These are phyloP conservation scores for Jordanella pulchra DNA, from an alignment of 2,797 vertebrate genomes.

Conservation along the genomic window DNA sequence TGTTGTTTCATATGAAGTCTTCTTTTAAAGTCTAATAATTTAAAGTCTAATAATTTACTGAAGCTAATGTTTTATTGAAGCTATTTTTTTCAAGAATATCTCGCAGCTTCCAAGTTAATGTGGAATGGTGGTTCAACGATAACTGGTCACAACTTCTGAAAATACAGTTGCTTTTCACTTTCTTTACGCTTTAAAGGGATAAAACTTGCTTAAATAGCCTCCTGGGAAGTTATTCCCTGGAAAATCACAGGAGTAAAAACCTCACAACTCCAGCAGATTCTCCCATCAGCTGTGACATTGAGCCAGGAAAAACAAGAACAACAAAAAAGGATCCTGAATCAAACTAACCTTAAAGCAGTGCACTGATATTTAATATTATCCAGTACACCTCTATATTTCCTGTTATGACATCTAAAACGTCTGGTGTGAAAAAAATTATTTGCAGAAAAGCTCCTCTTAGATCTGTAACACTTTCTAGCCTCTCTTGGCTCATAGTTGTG, in stretches of 20 bases:
- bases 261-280: too few relatives aligned
- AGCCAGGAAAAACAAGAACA: background rate
- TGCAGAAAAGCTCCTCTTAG: background rate
- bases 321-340: background rate
- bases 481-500: conserved; percentile 1
- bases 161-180: background rate
- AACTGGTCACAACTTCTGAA: background rate
- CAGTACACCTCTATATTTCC: background rate
- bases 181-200: background rate
- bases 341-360: background rate
- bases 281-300: background rate
- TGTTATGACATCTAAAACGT: background rate
- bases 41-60: background rate
- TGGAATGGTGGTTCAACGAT: background rate
- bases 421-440: background rate
- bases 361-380: conserved; percentile 2
- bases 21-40: too few relatives aligned
- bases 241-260: background rate
- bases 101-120: background rate
- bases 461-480: background rate
- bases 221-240: background rate
- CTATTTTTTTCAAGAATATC: conserved; percentile 4
- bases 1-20: conserved; percentile 10
- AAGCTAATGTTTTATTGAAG: background rate
- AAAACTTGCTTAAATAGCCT: background rate